phyloP scores from a whole-genome alignment of 2,888 invertebrate genomes.

The Argyra leucocephala region DNA sequence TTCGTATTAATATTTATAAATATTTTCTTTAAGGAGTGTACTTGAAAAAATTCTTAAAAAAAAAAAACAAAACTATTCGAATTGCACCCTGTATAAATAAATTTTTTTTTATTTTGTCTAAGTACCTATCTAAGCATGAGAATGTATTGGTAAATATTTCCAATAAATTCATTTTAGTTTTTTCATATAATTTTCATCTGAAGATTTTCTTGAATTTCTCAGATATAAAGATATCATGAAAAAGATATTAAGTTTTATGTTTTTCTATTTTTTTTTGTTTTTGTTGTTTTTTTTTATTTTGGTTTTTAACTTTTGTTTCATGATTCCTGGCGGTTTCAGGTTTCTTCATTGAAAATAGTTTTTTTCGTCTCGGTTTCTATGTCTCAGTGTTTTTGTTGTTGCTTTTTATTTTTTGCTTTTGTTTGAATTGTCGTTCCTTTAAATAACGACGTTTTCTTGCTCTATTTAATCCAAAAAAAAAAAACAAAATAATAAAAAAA shows the following conservation, averaged over 20 bases:
- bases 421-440: neutral
- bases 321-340: neutral
- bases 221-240: neutral
- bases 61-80: too few species aligned
- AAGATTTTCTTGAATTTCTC: neutral
- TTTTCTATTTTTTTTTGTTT: neutral
- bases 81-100: too few species aligned
- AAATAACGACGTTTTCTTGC: neutral
- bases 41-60: too few species aligned
- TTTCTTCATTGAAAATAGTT: too few species aligned
- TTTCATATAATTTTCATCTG: too few species aligned
- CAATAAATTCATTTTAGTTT: neutral
- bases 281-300: neutral
- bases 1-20: too few species aligned
- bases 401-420: neutral
- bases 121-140: neutral
- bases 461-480: neutral
- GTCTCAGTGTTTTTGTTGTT: neutral
- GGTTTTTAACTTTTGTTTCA: neutral
- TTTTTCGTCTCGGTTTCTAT: too few species aligned
- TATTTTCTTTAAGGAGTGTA: too few species aligned
- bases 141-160: neutral
- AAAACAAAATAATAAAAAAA: neutral
- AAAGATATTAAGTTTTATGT: neutral
- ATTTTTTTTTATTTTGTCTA: too few species aligned